phyloP scores from a whole-genome alignment of 2,797 vertebrate species.

The Labeo calbasu region DNA sequence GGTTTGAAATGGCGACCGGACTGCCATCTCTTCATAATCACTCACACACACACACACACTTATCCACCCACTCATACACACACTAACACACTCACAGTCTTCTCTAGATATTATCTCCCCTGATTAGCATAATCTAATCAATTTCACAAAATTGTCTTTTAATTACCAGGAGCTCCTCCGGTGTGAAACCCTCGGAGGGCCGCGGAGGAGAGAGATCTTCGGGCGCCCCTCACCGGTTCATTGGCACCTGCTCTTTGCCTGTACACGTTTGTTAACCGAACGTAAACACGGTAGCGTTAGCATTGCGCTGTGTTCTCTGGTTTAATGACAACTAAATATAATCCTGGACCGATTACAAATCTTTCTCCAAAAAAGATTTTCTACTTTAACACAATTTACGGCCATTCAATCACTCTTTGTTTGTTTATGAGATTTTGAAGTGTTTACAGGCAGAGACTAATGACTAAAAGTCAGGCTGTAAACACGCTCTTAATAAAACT shows the following conservation, averaged over 20 bases:
- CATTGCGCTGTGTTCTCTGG: not conserved
- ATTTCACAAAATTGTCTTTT: conserved; percentile 79
- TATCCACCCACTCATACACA: conserved; percentile 18
- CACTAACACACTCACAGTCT: conserved; percentile 33
- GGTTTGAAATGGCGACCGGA: conserved; percentile 84
- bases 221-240: conserved; percentile 22
- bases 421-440: conserved; percentile 45
- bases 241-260: conserved; percentile 30
- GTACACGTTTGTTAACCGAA: not conserved
- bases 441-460: conserved; percentile 65
- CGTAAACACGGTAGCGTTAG: conserved; percentile 8
- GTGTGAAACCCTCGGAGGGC: conserved; percentile 57
- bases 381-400: conserved; percentile 40
- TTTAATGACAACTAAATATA: conserved; percentile 33
- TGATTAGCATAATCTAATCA: conserved; percentile 83
- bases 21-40: conserved; percentile 73
- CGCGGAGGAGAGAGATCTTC: conserved; percentile 27
- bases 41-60: conserved; percentile 24
- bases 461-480: conserved; percentile 71
- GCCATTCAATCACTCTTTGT: conserved; percentile 39
- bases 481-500: conserved; percentile 71
- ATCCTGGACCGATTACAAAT: conserved; percentile 21
- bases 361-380: conserved; percentile 37
- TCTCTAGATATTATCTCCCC: conserved; percentile 72
- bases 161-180: conserved; percentile 76